Evolutionary conservation across 2,888 invertebrate genomes (phyloP).

Genomic region (Diaperis boleti): DNA sequence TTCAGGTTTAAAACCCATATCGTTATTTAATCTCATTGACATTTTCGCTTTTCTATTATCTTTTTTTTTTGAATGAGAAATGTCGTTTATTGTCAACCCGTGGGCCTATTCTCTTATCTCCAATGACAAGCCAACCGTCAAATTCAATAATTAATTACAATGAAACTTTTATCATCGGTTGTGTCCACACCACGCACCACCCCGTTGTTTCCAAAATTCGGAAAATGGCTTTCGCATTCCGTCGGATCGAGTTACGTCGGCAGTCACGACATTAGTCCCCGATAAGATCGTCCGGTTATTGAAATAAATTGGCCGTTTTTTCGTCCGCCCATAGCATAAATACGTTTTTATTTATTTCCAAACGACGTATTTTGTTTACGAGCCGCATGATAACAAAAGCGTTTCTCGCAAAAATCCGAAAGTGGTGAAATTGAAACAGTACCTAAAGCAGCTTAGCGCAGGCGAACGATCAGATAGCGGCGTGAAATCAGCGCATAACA

Average conservation of each 20-base stretch:
- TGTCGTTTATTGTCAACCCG: too few relatives aligned
- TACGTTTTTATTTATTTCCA: constrained; percentile 16
- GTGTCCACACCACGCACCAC: background rate
- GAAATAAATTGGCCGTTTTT: constrained; percentile 23
- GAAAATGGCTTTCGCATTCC: background rate
- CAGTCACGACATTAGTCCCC: constrained; percentile 12
- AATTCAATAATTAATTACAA: background rate
- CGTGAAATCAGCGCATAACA: constrained; percentile 67
- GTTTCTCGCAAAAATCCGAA: constrained; percentile 26
- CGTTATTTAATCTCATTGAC: too few relatives aligned
- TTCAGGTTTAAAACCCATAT: too few relatives aligned
- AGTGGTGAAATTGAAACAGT: constrained; percentile 55
- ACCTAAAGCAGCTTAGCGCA: constrained; percentile 55
- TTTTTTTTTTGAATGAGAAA: background rate
- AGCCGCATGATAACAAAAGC: constrained; percentile 21
- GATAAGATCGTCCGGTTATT: constrained; percentile 9
- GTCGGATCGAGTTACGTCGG: constrained; percentile 7
- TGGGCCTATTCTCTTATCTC: background rate
- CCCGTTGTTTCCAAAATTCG: background rate
- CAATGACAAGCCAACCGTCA: background rate
- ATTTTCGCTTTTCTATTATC: too few relatives aligned
- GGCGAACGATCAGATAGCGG: constrained; percentile 65
- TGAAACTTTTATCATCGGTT: background rate
- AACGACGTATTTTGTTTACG: constrained; percentile 9
- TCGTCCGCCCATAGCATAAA: constrained; percentile 1